Evolutionary conservation across 2,113 vertebrate genomes (phyloP).

Genomic region (Hippocampus guttulatus): DNA sequence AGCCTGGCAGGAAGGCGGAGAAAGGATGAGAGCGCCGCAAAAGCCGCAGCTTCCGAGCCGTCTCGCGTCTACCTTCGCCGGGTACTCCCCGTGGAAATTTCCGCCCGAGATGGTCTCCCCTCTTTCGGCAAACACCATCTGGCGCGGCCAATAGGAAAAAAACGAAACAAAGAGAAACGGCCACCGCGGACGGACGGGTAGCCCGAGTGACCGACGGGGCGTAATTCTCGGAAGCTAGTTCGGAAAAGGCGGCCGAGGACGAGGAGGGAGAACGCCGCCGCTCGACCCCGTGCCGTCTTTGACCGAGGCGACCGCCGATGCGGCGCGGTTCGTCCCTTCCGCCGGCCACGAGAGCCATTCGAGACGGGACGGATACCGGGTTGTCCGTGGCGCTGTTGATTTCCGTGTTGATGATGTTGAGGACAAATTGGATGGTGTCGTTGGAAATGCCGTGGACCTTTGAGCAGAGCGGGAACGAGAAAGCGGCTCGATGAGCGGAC

Average conservation of each 20-base stretch:
- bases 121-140: constrained; percentile 97
- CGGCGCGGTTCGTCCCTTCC: too few relatives aligned
- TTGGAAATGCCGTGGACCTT: constrained; percentile 92
- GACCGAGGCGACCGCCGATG: too few relatives aligned
- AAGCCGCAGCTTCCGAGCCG: neutral
- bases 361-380: constrained; percentile 85
- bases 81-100: constrained; percentile 98
- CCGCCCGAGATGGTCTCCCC: constrained; percentile 97
- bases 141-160: constrained; percentile 37
- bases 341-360: neutral
- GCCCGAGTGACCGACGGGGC: neutral
- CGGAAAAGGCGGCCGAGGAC: neutral
- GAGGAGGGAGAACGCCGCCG: neutral
- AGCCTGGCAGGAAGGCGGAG: constrained; percentile 65
- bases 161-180: neutral
- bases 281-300: too few relatives aligned
- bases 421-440: constrained; percentile 93
- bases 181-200: neutral
- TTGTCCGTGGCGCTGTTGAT: constrained; percentile 98
- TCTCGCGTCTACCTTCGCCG: constrained; percentile 70
- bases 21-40: neutral
- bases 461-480: neutral
- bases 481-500: neutral
- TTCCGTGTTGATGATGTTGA: constrained; percentile 90
- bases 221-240: neutral